Conservation (phyloP, 1,140 invertebrate species). For the Odontomachus brunneus region DNA sequence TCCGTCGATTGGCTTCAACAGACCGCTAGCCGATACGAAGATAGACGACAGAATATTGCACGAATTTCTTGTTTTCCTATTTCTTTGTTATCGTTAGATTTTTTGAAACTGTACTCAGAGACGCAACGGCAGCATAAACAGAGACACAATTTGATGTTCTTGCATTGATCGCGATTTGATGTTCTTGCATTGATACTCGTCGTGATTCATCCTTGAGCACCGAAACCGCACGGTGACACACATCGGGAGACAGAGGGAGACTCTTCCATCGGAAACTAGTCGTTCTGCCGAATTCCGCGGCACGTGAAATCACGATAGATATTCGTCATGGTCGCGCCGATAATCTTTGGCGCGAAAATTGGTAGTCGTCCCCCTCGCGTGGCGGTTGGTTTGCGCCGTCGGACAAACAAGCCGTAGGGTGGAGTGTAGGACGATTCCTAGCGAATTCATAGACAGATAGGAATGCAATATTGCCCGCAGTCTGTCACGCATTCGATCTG, state of each 20-base stretch:
- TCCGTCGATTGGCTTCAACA: background rate
- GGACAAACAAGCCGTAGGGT: conserved; percentile 42
- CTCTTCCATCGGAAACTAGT: conserved; percentile 4
- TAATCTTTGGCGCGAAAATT: conserved; percentile 52
- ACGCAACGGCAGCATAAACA: background rate
- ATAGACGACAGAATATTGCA: background rate
- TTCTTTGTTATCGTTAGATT: too few relatives aligned
- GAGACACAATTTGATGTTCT: too few relatives aligned
- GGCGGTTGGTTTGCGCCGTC: conserved; percentile 21
- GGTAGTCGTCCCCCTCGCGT: conserved; percentile 42
- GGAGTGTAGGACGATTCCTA: conserved; percentile 51
- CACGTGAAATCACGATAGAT: conserved; percentile 49
- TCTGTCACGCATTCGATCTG: conserved; percentile 80
- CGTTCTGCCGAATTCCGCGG: conserved; percentile 32
- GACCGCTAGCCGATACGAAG: background rate
- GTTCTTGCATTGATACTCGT: background rate
- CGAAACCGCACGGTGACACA: background rate
- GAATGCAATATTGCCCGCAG: conserved; percentile 80
- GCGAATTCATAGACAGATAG: conserved; percentile 76
- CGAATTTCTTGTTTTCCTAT: too few relatives aligned
- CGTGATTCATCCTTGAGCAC: conserved; percentile 21
- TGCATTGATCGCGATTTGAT: background rate
- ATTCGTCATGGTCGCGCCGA: conserved; percentile 65
- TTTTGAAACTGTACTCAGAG: background rate
- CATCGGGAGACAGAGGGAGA: background rate